Conservation (phyloP, 2,888 invertebrate species). For the Mystacides longicornis region DNA sequence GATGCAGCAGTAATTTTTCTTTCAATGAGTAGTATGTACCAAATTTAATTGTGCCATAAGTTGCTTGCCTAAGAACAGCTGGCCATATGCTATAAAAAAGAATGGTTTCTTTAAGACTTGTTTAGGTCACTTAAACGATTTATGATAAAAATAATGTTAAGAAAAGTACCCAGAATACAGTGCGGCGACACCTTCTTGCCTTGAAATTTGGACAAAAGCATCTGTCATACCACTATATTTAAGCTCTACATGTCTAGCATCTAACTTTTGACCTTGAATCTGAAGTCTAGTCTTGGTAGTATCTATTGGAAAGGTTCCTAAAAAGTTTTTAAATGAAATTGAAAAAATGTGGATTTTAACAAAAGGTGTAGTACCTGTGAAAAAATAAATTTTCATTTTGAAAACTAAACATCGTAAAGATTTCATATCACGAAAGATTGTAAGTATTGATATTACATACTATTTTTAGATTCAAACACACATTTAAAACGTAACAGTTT, state of each 20-base stretch:
- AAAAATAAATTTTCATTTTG: no score
- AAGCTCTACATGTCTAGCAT: constrained; percentile 63
- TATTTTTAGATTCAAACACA: no score
- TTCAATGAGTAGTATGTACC: constrained; percentile 92
- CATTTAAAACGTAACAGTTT: no score
- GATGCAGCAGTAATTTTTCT: constrained; percentile 53
- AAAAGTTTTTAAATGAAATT: no score
- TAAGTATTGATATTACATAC: no score
- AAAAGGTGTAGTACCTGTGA: no score
- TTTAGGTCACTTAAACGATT: no score
- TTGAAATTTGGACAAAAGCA: constrained; percentile 78
- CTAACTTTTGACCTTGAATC: constrained; percentile 85
- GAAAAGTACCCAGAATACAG: constrained; percentile 72
- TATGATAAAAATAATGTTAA: no score
- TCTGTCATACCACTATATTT: constrained; percentile 89
- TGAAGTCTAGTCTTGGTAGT: constrained; percentile 91
- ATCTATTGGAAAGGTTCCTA: constrained; percentile 95
- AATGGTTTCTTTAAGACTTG: no score
- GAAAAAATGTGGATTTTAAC: no score
- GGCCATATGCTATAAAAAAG: constrained; percentile 79
- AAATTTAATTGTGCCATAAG: constrained; percentile 94
- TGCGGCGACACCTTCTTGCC: constrained; percentile 78
- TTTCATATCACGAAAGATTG: no score
- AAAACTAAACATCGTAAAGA: no score
- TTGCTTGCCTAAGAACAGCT: constrained; percentile 85